Evolutionary conservation across 2,113 vertebrate genomes (phyloP).

Genomic region (Odocoileus hemionus): DNA sequence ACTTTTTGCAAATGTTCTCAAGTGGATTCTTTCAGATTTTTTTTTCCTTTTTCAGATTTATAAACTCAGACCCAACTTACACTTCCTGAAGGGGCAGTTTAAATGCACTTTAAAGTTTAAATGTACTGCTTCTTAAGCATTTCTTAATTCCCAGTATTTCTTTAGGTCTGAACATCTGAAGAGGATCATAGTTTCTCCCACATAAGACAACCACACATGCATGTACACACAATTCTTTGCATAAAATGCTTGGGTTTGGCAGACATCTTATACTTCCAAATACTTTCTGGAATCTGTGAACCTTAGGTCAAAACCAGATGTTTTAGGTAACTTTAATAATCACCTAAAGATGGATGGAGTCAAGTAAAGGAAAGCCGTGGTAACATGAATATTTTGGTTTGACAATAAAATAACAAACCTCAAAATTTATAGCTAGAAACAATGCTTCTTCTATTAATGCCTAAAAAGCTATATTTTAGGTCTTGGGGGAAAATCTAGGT

Average conservation of each 20-base stretch:
- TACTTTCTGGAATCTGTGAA: neutral
- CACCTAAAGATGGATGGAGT: neutral
- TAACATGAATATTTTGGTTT: neutral
- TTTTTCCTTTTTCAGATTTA: neutral
- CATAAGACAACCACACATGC: neutral
- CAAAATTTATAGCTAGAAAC: neutral
- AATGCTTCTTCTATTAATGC: neutral
- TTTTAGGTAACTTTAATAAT: conserved; percentile 17
- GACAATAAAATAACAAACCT: conserved; percentile 3
- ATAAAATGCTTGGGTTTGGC: neutral
- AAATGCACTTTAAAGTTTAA: conserved; percentile 2
- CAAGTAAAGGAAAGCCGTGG: neutral
- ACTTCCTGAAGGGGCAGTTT: neutral
- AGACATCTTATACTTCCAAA: neutral
- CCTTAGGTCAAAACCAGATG: neutral
- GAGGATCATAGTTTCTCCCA: neutral
- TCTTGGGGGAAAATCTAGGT: neutral
- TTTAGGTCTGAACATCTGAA: neutral
- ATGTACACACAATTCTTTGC: neutral
- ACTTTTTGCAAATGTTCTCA: neutral
- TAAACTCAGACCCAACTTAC: neutral
- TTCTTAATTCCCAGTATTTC: neutral
- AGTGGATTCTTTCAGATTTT: neutral
- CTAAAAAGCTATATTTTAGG: neutral
- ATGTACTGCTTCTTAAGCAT: neutral